Base-by-base conservation (phyloP, 1,140 invertebrate genomes). In the Heliconius hermathena region DNA sequence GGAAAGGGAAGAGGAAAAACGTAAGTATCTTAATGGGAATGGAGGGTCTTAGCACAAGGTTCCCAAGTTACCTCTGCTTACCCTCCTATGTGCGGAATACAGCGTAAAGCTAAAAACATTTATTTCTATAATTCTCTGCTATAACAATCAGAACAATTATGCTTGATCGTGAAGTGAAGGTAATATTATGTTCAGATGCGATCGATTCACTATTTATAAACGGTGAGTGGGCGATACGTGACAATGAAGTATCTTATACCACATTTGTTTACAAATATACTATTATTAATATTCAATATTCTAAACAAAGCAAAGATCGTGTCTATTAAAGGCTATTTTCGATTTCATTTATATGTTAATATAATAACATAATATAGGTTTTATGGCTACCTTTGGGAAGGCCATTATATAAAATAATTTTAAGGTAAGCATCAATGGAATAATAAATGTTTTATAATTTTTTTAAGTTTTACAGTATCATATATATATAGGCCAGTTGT, bases 131-230 rank as follows among this genome's bases (percentile, higher is more conserved):
- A 66, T 29, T 29, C 26, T 29, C 4, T 57, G n/a, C 60, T 9
- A 66, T 9, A 66, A 66, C 11, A 29, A 66, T 66, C 60, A 66
- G 60, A 29, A 57, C 5, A 66, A 66, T 66, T 66, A 57, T 22
- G 9, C 26, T 16, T 26, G 22, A 29, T 26, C 60, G 26, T 66
- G 60, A 66, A 66, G 73, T 76, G 74, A 33, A 36, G 74, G 74
- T 26, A 33, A 49, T 70, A 20, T 57, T 54, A 52, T 13, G 60
- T 71, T 76, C n/a, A 76, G 74, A 70, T 46, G 52, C 9, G 57
- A n/a, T 57, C 73, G 73, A 36, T 41, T 9, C 29, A 38, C 60
- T 76, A 76, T 76, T 76, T 76, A 70, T 70, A 49, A 46, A 66
- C 54, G 66, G n/a, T 13, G 54, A 46, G 74, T 71, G 38, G 74